Evolutionary conservation across 2,797 vertebrate genomes (phyloP), one percentile per base, ranked within the genome.

Genomic region (Periophthalmus magnuspinnatus): DNA sequence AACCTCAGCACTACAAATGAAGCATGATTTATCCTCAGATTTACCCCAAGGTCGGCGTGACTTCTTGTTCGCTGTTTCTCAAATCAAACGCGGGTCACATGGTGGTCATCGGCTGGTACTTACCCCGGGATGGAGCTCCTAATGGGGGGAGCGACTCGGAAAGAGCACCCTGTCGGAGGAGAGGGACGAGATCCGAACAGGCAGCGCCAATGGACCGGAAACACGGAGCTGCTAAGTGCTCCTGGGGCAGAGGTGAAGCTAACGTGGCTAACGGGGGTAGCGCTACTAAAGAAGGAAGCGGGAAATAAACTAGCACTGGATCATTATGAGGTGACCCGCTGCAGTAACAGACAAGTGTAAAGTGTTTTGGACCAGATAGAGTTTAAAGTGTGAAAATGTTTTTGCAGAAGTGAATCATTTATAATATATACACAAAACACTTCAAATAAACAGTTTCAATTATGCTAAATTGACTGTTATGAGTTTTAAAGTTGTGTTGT

Each of bases 51-150:
- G 86, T 89, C 81, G 65, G 33, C 5, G 48, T 50, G 1, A 38
- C 55, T 59, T 63, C 81, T 2, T 6, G 55, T 32, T 78, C 81
- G 76, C 81, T 85, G 86, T 72, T 81, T 80, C 85, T 82, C 87
- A 71, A 19, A 81, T 85, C 76, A 76, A 71, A 71, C 70, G 63
- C n/a, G 81, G 82, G 84, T 88, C 77, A 75, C 66, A 72, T 62
- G 76, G 68, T 68, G 74, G 74, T 69, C 77, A 21, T 75, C 83
- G 10, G 73, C 73, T 77, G 68, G 77, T 78, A 72, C 88, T 89
- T 85, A 79, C 88, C 85, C 83, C 83, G 14, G 64, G 82, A 74
- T 81, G 74, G 80, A 88, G 86, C 80, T 69, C 81, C 80, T 90
- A 88, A 89, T 82, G 75, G 83, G 79, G 79, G 81, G 79, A 85